Evolutionary conservation across 2,888 invertebrate genomes (phyloP).

Genomic region (Nymphalis c-album): DNA sequence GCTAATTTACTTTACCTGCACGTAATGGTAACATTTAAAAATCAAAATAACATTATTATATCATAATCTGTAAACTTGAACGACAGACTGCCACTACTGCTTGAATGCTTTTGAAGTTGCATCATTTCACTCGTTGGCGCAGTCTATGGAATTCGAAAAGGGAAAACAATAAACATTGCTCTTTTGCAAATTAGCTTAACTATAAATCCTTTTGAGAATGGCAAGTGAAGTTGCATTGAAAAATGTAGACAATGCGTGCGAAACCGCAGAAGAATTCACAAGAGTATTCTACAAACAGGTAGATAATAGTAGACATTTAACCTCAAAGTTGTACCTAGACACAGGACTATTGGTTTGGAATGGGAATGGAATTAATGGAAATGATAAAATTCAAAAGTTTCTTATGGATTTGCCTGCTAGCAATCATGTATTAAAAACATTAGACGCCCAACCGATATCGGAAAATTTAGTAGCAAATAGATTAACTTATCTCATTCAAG

Average conservation of each 20-base stretch:
- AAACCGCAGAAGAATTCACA: conserved; percentile 93
- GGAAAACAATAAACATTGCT: not conserved
- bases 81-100: too few species aligned
- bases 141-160: not conserved
- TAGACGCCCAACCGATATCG: conserved; percentile 93
- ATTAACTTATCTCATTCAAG: conserved; percentile 90
- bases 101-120: too few species aligned
- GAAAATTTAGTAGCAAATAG: conserved; percentile 89
- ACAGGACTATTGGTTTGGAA: conserved; percentile 95
- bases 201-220: conserved; percentile 46
- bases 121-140: too few species aligned
- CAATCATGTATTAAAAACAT: conserved; percentile 87
- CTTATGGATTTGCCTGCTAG: conserved; percentile 91
- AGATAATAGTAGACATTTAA: conserved; percentile 92
- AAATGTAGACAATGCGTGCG: conserved; percentile 90
- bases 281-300: conserved; percentile 94
- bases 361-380: conserved; percentile 91
- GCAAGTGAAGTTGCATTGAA: conserved; percentile 79
- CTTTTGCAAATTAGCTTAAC: not conserved
- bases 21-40: too few species aligned
- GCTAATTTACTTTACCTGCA: too few species aligned
- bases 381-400: conserved; percentile 92
- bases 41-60: too few species aligned
- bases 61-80: too few species aligned
- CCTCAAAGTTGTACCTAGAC: conserved; percentile 91